These are phyloP conservation scores for Copsychus sechellarum DNA, from an alignment of 2,113 vertebrate species.

Conservation along the genomic window DNA sequence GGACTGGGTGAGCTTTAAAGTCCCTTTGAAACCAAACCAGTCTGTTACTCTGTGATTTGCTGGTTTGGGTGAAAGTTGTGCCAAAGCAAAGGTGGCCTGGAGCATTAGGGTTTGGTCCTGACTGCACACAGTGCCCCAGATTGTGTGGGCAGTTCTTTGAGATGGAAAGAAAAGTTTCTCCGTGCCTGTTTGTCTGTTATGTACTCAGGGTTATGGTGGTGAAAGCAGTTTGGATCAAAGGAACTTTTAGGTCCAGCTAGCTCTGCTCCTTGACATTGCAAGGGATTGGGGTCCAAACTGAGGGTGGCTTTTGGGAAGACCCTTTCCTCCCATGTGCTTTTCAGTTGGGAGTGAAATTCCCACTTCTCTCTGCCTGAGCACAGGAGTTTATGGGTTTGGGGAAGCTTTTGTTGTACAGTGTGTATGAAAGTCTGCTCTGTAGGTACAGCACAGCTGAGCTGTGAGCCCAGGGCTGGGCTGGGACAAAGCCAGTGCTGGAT, in stretches of 20 bases:
- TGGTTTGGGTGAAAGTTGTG: not conserved
- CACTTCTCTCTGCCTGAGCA: not conserved
- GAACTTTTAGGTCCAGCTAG: not conserved
- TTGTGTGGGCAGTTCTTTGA: not conserved
- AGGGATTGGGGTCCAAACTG: not conserved
- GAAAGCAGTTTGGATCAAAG: not conserved
- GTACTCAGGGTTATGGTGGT: not conserved
- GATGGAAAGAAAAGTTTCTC: not conserved
- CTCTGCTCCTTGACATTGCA: not conserved
- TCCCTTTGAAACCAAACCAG: not conserved
- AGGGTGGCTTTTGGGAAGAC: not conserved
- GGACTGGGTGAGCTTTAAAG: not conserved
- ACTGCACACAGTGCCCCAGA: accelerated
- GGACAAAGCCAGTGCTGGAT: not conserved
- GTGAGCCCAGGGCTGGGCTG: not conserved
- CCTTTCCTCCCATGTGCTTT: accelerated
- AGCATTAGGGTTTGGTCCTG: not conserved
- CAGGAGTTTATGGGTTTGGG: not conserved
- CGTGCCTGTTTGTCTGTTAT: accelerated
- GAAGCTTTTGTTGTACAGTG: not conserved
- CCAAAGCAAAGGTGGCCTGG: not conserved
- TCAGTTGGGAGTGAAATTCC: not conserved
- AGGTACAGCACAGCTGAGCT: not conserved
- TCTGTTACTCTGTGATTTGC: not conserved
- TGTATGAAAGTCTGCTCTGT: not conserved